A percentile compares a stretch with the other conserved stretches of the same genome.
These are phyloP conservation scores for Aphis craccivora DNA, from an alignment of 1,140 invertebrate species.

Conservation along the genomic window DNA sequence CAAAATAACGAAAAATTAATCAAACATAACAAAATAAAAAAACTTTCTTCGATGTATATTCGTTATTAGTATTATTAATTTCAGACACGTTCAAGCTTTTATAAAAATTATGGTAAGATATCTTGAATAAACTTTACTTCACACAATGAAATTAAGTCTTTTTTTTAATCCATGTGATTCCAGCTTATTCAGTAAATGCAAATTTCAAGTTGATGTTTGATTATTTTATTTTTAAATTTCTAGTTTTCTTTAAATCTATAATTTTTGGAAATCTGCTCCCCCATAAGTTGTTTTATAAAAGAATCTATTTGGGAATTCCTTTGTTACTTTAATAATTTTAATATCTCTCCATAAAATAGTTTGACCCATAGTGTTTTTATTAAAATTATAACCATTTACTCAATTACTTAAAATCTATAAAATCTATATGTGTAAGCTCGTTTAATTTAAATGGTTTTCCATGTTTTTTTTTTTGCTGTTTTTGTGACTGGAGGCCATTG, in stretches of 20 bases:
- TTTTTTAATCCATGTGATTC: too few relatives aligned
- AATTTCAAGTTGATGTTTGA: conserved; percentile 7
- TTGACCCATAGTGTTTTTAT: background rate
- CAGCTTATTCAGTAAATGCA: background rate
- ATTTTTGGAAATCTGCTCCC: background rate
- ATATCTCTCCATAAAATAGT: background rate
- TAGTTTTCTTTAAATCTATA: conserved; percentile 21
- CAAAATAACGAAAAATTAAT: conserved; percentile 3
- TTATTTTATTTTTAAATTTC: conserved; percentile 2
- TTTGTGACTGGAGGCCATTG: conserved; percentile 8
- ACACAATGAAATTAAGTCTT: too few relatives aligned
- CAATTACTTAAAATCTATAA: conserved; percentile 34
- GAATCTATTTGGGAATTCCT: background rate
- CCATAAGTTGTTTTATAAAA: conserved; percentile 33
- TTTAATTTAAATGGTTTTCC: conserved; percentile 29
- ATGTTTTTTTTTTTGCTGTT: conserved; percentile 34
- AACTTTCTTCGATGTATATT: background rate
- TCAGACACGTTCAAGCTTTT: conserved; percentile 8
- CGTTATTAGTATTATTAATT: background rate
- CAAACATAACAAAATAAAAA: background rate
- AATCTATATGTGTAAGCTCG: conserved; percentile 15
- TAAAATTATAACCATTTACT: conserved; percentile 33
- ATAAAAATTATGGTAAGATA: background rate
- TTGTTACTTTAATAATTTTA: conserved; percentile 17
- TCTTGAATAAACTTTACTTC: conserved; percentile 20